These are phyloP conservation scores for Sphenodon punctatus DNA, from an alignment of 2,797 vertebrate species.

Conservation along the genomic window DNA sequence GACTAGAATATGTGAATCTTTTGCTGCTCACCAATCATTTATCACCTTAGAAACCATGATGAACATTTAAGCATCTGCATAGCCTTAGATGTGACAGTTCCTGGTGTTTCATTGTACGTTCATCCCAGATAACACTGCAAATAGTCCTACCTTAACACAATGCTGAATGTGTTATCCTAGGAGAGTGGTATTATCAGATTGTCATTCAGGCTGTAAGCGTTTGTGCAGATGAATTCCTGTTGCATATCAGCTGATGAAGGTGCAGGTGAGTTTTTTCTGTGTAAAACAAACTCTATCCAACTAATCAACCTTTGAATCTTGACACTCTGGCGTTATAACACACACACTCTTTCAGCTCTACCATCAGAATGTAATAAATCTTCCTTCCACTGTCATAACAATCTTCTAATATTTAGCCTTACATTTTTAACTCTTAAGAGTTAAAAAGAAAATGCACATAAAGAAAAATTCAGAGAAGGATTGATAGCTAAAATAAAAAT, in stretches of 20 bases:
- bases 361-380: constrained; percentile 73
- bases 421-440: constrained; percentile 75
- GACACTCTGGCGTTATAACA: constrained; percentile 56
- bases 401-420: constrained; percentile 68
- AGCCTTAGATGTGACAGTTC: constrained; percentile 40
- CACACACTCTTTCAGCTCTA: constrained; percentile 63
- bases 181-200: constrained; percentile 21
- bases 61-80: constrained; percentile 31
- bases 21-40: constrained; percentile 21
- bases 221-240: constrained; percentile 52
- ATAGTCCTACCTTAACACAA: background rate
- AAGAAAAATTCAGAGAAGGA: constrained; percentile 53
- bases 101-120: constrained; percentile 15
- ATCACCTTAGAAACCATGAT: background rate
- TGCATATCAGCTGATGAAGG: constrained; percentile 58
- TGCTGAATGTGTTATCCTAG: background rate
- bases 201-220: constrained; percentile 44
- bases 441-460: too few relatives aligned
- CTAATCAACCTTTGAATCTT: constrained; percentile 72
- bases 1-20: background rate
- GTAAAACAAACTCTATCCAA: constrained; percentile 67
- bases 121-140: constrained; percentile 38
- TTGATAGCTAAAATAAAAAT: constrained; percentile 76
- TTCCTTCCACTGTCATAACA: constrained; percentile 63
- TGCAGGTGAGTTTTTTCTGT: constrained; percentile 61